Percentiles rank a stretch among this genome's conserved stretches.
These are phyloP conservation scores for Rhinoderma darwinii DNA, from an alignment of 2,113 vertebrate genomes.

Conservation along the genomic window DNA sequence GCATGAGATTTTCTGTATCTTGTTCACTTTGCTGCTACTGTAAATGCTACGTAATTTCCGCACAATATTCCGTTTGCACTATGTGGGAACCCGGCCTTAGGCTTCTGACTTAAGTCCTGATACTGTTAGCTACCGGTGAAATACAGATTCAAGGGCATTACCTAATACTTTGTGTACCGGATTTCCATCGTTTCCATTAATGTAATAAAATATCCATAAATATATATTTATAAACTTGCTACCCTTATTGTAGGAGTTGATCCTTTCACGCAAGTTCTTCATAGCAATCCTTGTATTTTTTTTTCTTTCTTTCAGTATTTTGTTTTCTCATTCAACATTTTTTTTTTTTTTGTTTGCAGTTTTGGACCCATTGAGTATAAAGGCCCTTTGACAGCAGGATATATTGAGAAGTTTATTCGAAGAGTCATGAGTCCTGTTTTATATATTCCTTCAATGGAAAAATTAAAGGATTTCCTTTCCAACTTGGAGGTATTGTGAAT, in stretches of 20 bases:
- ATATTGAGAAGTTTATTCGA: conserved; percentile 93
- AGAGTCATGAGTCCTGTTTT: conserved; percentile 90
- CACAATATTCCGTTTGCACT: no score
- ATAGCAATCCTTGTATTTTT: not conserved
- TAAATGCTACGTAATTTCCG: no score
- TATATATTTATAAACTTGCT: not conserved
- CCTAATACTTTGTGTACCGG: no score
- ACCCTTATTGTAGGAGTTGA: not conserved
- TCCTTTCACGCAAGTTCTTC: not conserved
- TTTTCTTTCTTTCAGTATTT: not conserved
- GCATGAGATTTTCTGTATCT: no score
- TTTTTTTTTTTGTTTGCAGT: conserved; percentile 75
- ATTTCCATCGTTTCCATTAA: not conserved
- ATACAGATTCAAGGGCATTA: no score
- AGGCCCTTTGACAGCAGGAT: conserved; percentile 89
- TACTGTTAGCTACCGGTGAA: no score
- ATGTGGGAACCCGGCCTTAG: no score
- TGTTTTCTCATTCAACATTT: conserved; percentile 18
- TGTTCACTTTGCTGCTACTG: no score
- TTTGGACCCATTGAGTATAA: conserved; percentile 97
- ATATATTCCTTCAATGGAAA: conserved; percentile 88
- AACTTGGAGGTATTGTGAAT: conserved; percentile 86
- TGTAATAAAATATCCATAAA: not conserved
- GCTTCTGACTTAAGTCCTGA: no score
- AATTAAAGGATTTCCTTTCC: conserved; percentile 88